A percentile compares a stretch with the other conserved stretches of the same genome.
These are phyloP conservation scores for Ferrisia virgata DNA, from an alignment of 2,888 invertebrate genomes.

Conservation along the genomic window DNA sequence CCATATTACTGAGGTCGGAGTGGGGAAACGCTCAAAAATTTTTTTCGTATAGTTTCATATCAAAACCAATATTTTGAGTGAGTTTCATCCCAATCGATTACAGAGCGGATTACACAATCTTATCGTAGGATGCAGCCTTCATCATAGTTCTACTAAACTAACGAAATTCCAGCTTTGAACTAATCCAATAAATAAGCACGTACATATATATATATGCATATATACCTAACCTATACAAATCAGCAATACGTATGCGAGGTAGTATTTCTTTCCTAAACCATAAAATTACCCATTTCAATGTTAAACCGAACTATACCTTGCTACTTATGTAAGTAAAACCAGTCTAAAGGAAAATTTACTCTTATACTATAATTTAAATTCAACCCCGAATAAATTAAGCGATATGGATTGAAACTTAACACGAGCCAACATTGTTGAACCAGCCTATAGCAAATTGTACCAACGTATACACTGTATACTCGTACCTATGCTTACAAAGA, in stretches of 20 bases:
- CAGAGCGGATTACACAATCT: too few species aligned
- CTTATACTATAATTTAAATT: not conserved
- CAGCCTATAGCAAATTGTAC: not conserved
- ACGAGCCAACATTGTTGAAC: not conserved
- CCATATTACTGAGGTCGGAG: too few species aligned
- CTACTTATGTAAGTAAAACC: too few species aligned
- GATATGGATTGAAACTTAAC: not conserved
- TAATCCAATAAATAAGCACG: not conserved
- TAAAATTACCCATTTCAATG: not conserved
- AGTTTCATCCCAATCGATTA: too few species aligned
- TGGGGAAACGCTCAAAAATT: too few species aligned
- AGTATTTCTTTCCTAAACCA: not conserved
- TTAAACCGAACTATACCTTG: too few species aligned
- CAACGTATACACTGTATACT: too few species aligned
- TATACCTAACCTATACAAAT: not conserved
- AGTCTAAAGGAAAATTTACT: not conserved
- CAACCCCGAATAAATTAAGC: not conserved
- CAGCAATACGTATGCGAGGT: not conserved
- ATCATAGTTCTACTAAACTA: too few species aligned
- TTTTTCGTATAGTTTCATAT: too few species aligned
- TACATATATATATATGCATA: too few species aligned
- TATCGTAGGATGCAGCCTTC: too few species aligned
- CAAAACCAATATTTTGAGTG: too few species aligned
- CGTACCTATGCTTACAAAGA: not conserved
- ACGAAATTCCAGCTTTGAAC: not conserved